phyloP scores from a whole-genome alignment of 2,888 invertebrate genomes.

The Lampropteryx suffumata region DNA sequence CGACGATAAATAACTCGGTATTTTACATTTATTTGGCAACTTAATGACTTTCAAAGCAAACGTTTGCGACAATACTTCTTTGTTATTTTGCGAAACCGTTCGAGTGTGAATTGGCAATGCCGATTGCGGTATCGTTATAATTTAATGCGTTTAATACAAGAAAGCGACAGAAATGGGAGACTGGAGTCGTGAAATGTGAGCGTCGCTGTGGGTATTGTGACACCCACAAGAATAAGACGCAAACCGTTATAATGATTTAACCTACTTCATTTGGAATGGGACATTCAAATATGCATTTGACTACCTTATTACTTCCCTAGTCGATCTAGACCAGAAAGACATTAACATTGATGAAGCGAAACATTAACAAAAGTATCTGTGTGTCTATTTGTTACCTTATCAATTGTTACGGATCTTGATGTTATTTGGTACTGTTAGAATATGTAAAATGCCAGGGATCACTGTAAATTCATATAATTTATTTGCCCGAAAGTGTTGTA shows the following conservation, averaged over 20 bases:
- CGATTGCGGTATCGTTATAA: conserved; percentile 1
- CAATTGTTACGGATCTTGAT: no score
- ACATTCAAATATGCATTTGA: conserved; percentile 31
- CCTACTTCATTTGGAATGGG: conserved; percentile 39
- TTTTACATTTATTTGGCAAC: conserved; percentile 20
- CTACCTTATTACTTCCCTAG: conserved; percentile 9
- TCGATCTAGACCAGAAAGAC: background rate
- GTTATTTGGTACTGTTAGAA: no score
- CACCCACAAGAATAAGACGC: conserved; percentile 39
- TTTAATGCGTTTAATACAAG: conserved; percentile 16
- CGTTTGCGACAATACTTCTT: conserved; percentile 6
- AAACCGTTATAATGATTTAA: conserved; percentile 47
- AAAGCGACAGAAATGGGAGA: conserved; percentile 41
- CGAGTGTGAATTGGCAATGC: conserved; percentile 1
- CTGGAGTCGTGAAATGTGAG: conserved; percentile 43
- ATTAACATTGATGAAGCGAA: no score
- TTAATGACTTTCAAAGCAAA: conserved; percentile 10
- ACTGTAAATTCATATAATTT: no score
- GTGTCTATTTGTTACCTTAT: no score
- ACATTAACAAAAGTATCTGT: no score
- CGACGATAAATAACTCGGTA: conserved; percentile 25
- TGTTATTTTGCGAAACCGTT: conserved; percentile 11
- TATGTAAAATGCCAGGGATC: no score
- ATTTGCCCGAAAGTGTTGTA: no score
- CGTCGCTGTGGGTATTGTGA: conserved; percentile 46